Percentiles rank a stretch among this genome's conserved stretches.
Evolutionary conservation across 2,797 vertebrate genomes (phyloP).

Genomic region (Cygnus olor): DNA sequence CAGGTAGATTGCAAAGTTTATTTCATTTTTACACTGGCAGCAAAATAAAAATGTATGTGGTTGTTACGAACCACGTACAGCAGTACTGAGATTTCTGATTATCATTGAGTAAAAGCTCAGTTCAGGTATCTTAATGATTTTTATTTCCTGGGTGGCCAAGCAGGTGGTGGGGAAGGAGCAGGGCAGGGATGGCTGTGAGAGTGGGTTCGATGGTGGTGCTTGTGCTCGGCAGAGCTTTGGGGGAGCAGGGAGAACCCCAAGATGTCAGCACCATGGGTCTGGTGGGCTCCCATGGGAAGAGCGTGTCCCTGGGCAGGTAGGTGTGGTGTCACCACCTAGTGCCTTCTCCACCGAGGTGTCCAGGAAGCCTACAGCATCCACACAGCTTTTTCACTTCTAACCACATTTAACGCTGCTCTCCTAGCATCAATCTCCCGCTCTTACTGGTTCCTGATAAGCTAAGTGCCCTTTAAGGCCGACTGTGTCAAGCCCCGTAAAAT

Average conservation of each 20-base stretch:
- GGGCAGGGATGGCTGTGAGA: not conserved
- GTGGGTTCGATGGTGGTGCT: too few species aligned
- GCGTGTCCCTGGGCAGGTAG: not conserved
- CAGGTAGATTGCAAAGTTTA: slow-evolving; percentile 14
- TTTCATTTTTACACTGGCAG: slow-evolving; percentile 39
- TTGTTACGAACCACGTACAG: not conserved
- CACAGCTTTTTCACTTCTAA: not conserved
- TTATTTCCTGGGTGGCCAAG: not conserved
- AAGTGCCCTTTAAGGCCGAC: not conserved
- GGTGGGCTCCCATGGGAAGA: not conserved
- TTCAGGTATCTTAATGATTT: not conserved
- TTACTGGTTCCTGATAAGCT: not conserved
- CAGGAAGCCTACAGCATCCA: rapidly evolving
- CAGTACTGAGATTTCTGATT: not conserved
- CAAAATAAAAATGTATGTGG: slow-evolving; percentile 30
- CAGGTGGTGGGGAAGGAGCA: not conserved
- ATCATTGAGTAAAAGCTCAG: not conserved
- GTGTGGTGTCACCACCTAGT: not conserved
- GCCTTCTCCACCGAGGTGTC: not conserved
- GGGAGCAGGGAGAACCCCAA: too few species aligned
- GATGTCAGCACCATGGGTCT: not conserved
- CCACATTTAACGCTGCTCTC: not conserved
- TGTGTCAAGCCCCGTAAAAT: slow-evolving; percentile 57
- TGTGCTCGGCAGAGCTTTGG: too few species aligned
- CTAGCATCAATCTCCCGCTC: not conserved